These are phyloP conservation scores for Nothobranchius furzeri DNA, from an alignment of 2,113 vertebrate genomes.

Conservation along the genomic window DNA sequence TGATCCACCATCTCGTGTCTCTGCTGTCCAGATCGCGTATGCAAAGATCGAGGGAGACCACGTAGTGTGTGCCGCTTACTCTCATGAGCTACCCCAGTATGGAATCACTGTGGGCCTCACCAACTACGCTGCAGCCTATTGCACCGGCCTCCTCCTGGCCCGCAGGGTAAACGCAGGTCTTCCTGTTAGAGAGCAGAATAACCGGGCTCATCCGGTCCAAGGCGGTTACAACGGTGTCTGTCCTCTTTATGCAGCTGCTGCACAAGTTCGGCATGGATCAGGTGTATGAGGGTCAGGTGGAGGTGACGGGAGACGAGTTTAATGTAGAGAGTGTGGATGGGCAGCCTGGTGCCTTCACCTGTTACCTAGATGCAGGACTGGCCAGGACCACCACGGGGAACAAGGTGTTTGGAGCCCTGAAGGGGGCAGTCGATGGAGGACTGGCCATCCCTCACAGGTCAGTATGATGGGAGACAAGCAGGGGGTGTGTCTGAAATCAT, in stretches of 20 bases:
- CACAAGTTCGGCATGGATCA: constrained; percentile 97
- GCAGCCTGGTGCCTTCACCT: constrained; percentile 93
- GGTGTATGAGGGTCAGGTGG: constrained; percentile 96
- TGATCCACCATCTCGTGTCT: accelerated
- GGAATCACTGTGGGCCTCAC: constrained; percentile 94
- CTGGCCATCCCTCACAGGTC: constrained; percentile 97
- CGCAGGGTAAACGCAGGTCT: constrained; percentile 84
- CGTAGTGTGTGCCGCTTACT: constrained; percentile 94
- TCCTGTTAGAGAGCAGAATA: too few relatives aligned
- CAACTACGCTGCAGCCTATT: constrained; percentile 97
- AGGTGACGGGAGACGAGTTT: constrained; percentile 97
- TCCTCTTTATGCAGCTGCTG: constrained; percentile 80
- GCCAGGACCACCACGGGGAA: constrained; percentile 97
- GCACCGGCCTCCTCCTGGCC: constrained; percentile 94
- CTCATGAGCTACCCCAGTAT: constrained; percentile 94
- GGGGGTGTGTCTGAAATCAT: too few relatives aligned
- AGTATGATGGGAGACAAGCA: not conserved
- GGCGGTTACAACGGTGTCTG: too few relatives aligned
- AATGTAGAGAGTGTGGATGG: constrained; percentile 96
- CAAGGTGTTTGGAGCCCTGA: constrained; percentile 98
- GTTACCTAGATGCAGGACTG: constrained; percentile 96
- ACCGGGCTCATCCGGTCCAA: too few relatives aligned
- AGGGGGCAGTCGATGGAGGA: constrained; percentile 96
- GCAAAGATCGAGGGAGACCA: constrained; percentile 97
- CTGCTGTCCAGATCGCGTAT: constrained; percentile 87